Evolutionary conservation across 1,140 invertebrate genomes (phyloP).

Genomic region (Lysiphlebus fabarum): DNA sequence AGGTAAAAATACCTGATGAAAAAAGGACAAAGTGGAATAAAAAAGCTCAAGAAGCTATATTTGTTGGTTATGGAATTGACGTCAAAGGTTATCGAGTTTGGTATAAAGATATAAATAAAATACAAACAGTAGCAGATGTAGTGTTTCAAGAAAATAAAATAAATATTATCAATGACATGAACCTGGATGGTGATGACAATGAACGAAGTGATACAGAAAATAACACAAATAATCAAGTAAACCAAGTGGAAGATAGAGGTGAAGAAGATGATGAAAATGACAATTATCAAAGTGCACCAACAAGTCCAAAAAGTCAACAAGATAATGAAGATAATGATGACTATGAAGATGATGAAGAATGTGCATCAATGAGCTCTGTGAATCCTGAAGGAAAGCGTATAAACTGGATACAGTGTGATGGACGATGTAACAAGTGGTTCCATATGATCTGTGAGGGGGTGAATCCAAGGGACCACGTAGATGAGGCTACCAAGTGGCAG

Average conservation of each 20-base stretch:
- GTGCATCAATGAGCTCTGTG: not conserved
- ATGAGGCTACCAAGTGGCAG: no score
- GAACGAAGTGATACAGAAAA: no score
- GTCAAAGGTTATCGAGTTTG: constrained; percentile 10
- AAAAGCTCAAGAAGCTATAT: not conserved
- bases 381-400: not conserved
- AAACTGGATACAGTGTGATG: no score
- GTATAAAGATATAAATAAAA: not conserved
- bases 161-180: constrained; percentile 32
- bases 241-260: no score
- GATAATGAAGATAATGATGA: no score
- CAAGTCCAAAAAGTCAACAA: no score
- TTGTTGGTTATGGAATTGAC: constrained; percentile 15
- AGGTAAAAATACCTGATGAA: constrained; percentile 1
- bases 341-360: no score
- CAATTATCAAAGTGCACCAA: no score
- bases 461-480: no score
- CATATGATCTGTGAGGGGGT: constrained; percentile 29
- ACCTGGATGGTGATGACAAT: no score
- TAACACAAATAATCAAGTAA: no score
- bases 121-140: not conserved
- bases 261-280: constrained; percentile 31
- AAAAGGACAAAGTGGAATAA: not conserved
- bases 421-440: constrained; percentile 22
- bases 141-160: constrained; percentile 13